Evolutionary conservation across 2,797 vertebrate species (phyloP).

Genomic region (Poecile montanus): DNA sequence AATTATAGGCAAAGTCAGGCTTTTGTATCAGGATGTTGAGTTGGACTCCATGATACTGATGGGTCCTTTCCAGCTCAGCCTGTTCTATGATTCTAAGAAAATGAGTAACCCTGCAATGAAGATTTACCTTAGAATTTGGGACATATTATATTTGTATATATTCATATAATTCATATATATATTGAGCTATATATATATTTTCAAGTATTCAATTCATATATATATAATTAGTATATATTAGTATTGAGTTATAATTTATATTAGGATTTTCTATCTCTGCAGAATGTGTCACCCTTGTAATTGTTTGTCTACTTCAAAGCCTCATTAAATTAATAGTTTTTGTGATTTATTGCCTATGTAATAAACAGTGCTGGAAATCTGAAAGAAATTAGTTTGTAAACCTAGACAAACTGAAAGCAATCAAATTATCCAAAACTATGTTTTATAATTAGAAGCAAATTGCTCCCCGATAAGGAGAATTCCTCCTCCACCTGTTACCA

Average conservation of each 20-base stretch:
- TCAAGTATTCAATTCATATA: no score
- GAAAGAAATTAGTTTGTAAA: conserved; percentile 18
- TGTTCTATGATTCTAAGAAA: not conserved
- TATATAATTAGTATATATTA: no score
- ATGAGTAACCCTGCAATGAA: not conserved
- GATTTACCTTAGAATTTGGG: not conserved
- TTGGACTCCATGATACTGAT: not conserved
- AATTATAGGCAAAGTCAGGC: not conserved
- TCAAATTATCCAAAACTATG: not conserved
- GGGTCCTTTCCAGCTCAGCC: not conserved
- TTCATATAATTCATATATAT: no score
- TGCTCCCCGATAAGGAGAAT: not conserved
- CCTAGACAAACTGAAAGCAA: not conserved
- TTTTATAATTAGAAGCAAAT: conserved; percentile 7
- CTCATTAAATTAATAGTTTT: not conserved
- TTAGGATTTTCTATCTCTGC: not conserved
- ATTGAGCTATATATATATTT: no score
- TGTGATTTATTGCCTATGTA: not conserved
- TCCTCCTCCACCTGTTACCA: not conserved
- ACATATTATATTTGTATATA: no score
- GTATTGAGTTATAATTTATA: not conserved
- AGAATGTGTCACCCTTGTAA: not conserved
- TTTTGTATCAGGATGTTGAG: not conserved
- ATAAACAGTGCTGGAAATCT: not conserved
- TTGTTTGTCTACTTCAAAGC: conserved; percentile 1